A percentile compares a stretch with the other conserved stretches of the same genome.
These are phyloP conservation scores for Leptinotarsa texana DNA, from an alignment of 1,140 invertebrate genomes.

Conservation along the genomic window DNA sequence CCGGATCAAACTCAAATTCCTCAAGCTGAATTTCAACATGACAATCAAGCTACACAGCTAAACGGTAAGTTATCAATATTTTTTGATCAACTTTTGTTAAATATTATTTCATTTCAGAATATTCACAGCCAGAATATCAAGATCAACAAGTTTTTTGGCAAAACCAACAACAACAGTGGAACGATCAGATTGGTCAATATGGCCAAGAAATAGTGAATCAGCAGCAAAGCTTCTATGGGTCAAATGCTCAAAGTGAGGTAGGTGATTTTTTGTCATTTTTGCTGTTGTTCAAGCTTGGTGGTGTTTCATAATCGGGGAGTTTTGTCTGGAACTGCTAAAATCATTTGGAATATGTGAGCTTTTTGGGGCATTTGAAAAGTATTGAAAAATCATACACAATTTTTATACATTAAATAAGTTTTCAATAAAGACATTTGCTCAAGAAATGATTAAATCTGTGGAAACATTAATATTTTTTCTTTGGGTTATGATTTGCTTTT, in stretches of 20 bases:
- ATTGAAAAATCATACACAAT: too few relatives aligned
- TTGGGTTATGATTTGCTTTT: too few relatives aligned
- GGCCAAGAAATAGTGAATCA: slow-evolving; percentile 40
- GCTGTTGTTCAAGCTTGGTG: neutral
- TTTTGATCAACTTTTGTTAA: too few relatives aligned
- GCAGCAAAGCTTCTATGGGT: slow-evolving; percentile 46
- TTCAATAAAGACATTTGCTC: too few relatives aligned
- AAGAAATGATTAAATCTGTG: too few relatives aligned
- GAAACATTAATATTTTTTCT: too few relatives aligned
- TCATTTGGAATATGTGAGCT: too few relatives aligned
- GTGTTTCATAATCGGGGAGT: too few relatives aligned
- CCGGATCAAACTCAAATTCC: slow-evolving; percentile 34
- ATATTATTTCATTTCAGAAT: slow-evolving; percentile 10
- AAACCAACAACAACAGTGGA: slow-evolving; percentile 29
- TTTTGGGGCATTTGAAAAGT: too few relatives aligned
- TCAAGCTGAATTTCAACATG: slow-evolving; percentile 24
- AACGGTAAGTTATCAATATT: neutral
- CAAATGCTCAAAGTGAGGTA: slow-evolving; percentile 43
- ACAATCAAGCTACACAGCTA: slow-evolving; percentile 3
- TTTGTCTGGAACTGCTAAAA: too few relatives aligned
- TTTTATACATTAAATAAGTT: too few relatives aligned
- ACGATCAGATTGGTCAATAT: slow-evolving; percentile 31
- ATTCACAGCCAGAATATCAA: slow-evolving; percentile 32
- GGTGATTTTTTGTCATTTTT: slow-evolving; percentile 18
- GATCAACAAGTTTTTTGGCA: slow-evolving; percentile 45